Evolutionary conservation across 2,113 vertebrate species (phyloP), one percentile per base, ranked within the genome.

Genomic region (Gulo gulo): DNA sequence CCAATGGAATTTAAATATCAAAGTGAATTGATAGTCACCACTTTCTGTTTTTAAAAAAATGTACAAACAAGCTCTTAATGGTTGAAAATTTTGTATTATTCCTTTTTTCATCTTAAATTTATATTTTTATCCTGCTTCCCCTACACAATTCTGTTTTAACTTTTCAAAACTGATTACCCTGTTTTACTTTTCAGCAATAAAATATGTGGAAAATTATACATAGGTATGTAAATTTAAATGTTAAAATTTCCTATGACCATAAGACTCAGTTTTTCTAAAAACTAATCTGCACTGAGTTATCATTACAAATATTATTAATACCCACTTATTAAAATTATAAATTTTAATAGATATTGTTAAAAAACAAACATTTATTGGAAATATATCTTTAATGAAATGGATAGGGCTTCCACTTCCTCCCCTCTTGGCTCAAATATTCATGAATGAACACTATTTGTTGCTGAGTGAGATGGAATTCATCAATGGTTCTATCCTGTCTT

Each of bases 71-170:
- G 8, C 55, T 57, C 4, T 87, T 73, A 87, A 47, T 31, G 92
- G 34, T 78, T 94, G 23, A 61, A 95, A 23, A 63, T 94, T 92
- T 57, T 76, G 50, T 9, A 76, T 63, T 78, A 76, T 63, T 81
- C 12, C 55, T 93, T 82, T 82, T 96, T 92, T 39, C 7, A 76
- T 57, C 63, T 96, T 97, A 57, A 95, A 87, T 96, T 93, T 91
- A 47, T 80, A 42, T 93, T 94, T 95, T 94, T 16, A 71, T 69
- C 63, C 12, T 96, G 29, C 21, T 92, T 94, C 34, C 24, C 31
- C 10, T 36, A 20, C 0, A 50, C n/a, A 93, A 34, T 93, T 93
- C 93, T 96, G 78, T 93, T 91, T 94, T 96, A 88, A 59, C 16
- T 83, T 94, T 82, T 83, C 42, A 80, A 91, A 88, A 45, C 23